A percentile compares a stretch with the other conserved stretches of the same genome.
Evolutionary conservation across 2,113 vertebrate genomes (phyloP).

Genomic region (Pterocles gutturalis): DNA sequence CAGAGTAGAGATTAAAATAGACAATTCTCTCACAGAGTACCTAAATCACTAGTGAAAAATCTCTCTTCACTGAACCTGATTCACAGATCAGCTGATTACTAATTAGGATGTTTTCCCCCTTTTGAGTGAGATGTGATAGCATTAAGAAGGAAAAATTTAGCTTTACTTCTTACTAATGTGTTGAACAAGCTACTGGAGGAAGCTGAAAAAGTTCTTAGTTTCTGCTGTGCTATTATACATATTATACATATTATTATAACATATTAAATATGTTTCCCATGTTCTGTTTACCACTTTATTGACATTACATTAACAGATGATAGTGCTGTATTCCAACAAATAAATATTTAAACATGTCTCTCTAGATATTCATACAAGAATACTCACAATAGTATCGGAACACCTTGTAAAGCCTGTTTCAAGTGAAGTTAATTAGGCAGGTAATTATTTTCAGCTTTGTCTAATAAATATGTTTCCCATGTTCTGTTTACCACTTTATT

Average conservation of each 20-base stretch:
- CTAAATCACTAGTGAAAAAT: neutral
- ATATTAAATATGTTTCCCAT: neutral
- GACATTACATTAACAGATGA: neutral
- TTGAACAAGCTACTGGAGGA: neutral
- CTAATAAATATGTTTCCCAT: neutral
- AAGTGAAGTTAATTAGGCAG: neutral
- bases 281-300: neutral
- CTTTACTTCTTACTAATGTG: neutral
- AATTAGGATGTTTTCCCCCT: neutral
- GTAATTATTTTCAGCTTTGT: constrained; percentile 58
- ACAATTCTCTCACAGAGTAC: neutral
- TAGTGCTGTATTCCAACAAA: neutral
- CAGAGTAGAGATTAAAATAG: neutral
- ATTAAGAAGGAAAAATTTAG: neutral
- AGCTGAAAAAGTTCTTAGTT: neutral
- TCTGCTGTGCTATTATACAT: neutral
- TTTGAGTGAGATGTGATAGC: neutral
- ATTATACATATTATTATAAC: too few relatives aligned
- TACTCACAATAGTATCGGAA: neutral
- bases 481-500: neutral
- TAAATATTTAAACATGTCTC: neutral
- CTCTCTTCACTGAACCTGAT: neutral
- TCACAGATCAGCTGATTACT: neutral
- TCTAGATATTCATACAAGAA: neutral
- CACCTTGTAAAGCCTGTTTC: constrained; percentile 4